Percentiles rank a stretch among this genome's conserved stretches.
Evolutionary conservation across 2,888 invertebrate genomes (phyloP).

Genomic region (Spilarctia lutea): DNA sequence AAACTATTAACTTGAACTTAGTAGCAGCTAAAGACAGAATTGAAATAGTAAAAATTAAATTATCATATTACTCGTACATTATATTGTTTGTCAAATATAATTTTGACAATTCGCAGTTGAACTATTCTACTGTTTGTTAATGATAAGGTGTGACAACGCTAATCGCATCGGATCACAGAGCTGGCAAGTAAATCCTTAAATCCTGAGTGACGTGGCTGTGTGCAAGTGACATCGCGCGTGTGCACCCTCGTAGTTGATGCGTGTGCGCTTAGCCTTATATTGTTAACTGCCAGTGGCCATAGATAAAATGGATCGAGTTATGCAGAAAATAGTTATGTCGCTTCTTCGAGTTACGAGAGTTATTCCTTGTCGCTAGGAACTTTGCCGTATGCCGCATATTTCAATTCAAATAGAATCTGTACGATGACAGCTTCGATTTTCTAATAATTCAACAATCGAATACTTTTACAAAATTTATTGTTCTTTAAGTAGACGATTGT

Average conservation of each 20-base stretch:
- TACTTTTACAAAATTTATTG: not conserved
- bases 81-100: not conserved
- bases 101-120: not conserved
- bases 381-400: no score
- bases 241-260: conserved; percentile 40
- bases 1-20: not conserved
- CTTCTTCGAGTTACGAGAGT: no score
- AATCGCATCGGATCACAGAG: conserved; percentile 43
- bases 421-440: not conserved
- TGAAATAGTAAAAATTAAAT: not conserved
- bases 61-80: not conserved
- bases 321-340: no score
- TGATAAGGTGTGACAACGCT: conserved; percentile 32
- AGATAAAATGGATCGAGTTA: conserved; percentile 11
- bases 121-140: conserved; percentile 1
- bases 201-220: conserved; percentile 66
- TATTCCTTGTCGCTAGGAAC: no score
- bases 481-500: not conserved
- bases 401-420: no score
- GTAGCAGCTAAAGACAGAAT: not conserved
- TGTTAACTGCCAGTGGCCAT: conserved; percentile 10
- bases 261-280: conserved; percentile 47
- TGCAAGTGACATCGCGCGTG: conserved; percentile 54
- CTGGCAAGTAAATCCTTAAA: conserved; percentile 74
- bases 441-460: not conserved